Evolutionary conservation across 2,888 invertebrate genomes (phyloP).

Genomic region (Creontiades dilutus): DNA sequence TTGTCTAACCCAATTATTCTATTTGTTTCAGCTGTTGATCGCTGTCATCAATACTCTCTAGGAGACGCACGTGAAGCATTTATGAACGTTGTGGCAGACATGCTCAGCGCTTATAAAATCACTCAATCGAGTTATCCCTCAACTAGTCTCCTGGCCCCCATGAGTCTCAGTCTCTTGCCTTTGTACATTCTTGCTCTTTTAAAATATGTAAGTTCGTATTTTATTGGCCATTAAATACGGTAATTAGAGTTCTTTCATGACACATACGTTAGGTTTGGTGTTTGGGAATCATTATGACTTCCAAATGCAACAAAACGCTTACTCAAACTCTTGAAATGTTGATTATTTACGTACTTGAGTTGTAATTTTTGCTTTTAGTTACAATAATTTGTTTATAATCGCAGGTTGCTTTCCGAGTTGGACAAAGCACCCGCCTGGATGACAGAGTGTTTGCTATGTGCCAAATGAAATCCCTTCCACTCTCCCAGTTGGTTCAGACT

Average conservation of each 20-base stretch:
- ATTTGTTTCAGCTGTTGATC: conserved; percentile 87
- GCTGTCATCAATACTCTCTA: conserved; percentile 90
- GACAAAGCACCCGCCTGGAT: conserved; percentile 93
- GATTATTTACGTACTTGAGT: too few species aligned
- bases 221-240: background rate
- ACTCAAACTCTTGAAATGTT: too few species aligned
- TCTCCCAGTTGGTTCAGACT: conserved; percentile 87
- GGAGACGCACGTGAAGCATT: conserved; percentile 97
- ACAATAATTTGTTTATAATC: conserved; percentile 74
- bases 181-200: conserved; percentile 92
- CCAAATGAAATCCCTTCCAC: conserved; percentile 92
- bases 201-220: conserved; percentile 85
- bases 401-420: conserved; percentile 92
- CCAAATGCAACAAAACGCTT: too few species aligned
- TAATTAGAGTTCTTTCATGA: too few species aligned
- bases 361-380: too few species aligned
- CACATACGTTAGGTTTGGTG: background rate
- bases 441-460: conserved; percentile 96
- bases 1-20: too few species aligned
- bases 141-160: conserved; percentile 86
- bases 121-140: conserved; percentile 80
- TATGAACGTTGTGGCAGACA: conserved; percentile 96
- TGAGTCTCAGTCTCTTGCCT: conserved; percentile 89
- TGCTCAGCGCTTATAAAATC: conserved; percentile 86
- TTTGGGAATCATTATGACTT: background rate